A percentile compares a stretch with the other conserved stretches of the same genome.
Evolutionary conservation across 2,797 vertebrate species (phyloP).

Genomic region (Taenioides sp.): DNA sequence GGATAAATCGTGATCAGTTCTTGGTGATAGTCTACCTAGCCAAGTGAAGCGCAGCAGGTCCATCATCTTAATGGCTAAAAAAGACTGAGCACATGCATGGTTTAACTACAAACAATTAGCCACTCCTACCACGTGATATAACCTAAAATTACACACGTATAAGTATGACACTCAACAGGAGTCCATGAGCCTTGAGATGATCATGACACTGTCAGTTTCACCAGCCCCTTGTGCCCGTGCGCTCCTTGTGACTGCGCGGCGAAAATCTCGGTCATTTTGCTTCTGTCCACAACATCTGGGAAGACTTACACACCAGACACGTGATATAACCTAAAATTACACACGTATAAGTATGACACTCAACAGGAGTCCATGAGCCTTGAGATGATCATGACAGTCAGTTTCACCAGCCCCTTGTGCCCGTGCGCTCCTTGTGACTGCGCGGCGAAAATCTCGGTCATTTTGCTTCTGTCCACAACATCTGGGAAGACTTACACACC

Average conservation of each 20-base stretch:
- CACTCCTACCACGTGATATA: slow-evolving; percentile 8
- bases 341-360: neutral
- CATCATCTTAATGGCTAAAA: neutral
- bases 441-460: no score
- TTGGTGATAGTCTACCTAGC: neutral
- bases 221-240: neutral
- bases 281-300: no score
- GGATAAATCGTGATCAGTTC: neutral
- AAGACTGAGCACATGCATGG: neutral
- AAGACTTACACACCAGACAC: no score
- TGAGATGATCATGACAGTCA: neutral
- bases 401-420: neutral
- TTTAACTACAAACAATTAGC: neutral
- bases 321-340: slow-evolving; percentile 1
- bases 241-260: no score
- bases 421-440: neutral
- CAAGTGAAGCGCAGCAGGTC: neutral
- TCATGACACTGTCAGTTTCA: neutral
- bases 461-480: no score
- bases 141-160: slow-evolving; percentile 2
- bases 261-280: no score
- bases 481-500: no score
- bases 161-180: neutral
- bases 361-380: neutral
- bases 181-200: neutral